Base-by-base conservation (phyloP, 1,140 invertebrate genomes). In the Euborellia annulipes region DNA sequence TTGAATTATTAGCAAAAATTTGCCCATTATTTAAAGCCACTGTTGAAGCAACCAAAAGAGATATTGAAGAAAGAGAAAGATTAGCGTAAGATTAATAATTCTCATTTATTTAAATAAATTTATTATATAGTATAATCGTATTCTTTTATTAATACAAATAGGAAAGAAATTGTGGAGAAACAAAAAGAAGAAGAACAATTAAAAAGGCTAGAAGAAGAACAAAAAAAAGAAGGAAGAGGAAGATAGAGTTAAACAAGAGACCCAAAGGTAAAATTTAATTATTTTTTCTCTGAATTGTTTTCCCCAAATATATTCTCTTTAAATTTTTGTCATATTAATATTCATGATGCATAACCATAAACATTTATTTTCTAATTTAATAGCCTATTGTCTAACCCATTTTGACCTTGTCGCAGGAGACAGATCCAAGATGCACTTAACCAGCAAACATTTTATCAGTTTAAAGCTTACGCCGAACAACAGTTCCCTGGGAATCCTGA, bases 341-440 rank as follows among this genome's bases (percentile, higher is more conserved):
- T n/a, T n/a, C n/a, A n/a, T n/a, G n/a, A n/a, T n/a, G n/a, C n/a
- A n/a, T n/a, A n/a, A n/a, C n/a, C n/a, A n/a, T n/a, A n/a, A n/a
- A n/a, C n/a, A n/a, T n/a, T n/a, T n/a, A n/a, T n/a, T n/a, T n/a
- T n/a, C n/a, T 6, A 7, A 23, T 19, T 42, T 14, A 42, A 27
- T 23, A 19, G 19, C 19, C 19, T 27, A 23, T 16, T 21, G 41
- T 40, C 34, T 16, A 43, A 8, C 17, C 13, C 22, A 14, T 16
- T 23, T 42, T 3, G 14, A 14, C n/a, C 43, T 4, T 41, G 34
- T 50, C 23, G 54, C 62, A 86, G 73, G 55, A 70, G 82, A 57
- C 81, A 89, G 60, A 89, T 98, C 57, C 87, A 97, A 67, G 88
- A 95, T 60, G 91, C 90, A 11, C 66, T 98, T 6, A 98, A 98